A percentile compares a stretch with the other conserved stretches of the same genome.
phyloP scores from a whole-genome alignment of 1,140 invertebrate species.

The Drosophila arawakana region DNA sequence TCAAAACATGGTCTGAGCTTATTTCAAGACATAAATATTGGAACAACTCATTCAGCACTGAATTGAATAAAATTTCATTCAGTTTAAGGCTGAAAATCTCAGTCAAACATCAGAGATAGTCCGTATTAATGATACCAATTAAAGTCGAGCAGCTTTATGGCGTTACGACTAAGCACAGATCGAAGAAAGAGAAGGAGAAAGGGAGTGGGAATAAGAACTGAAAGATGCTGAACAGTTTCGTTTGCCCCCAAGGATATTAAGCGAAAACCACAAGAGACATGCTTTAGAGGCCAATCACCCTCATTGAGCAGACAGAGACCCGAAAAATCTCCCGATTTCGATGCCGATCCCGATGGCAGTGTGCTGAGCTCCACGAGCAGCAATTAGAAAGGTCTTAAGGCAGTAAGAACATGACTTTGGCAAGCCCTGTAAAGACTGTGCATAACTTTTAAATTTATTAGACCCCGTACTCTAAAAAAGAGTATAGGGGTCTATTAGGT shows the following conservation, averaged over 20 bases:
- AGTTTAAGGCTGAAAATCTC: not conserved
- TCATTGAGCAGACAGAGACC: constrained; percentile 17
- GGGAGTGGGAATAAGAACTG: not conserved
- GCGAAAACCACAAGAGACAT: constrained; percentile 45
- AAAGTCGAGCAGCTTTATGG: constrained; percentile 57
- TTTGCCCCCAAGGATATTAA: constrained; percentile 69
- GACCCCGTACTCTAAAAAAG: too few species aligned
- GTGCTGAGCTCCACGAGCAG: constrained; percentile 8
- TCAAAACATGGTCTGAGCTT: not conserved
- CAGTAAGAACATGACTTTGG: not conserved
- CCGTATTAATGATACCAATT: constrained; percentile 63
- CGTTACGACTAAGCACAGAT: constrained; percentile 28
- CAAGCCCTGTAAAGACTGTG: too few species aligned
- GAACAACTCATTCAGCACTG: not conserved
- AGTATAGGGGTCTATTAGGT: too few species aligned
- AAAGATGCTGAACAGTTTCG: constrained; percentile 48
- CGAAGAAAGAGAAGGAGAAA: constrained; percentile 4
- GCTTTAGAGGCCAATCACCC: constrained; percentile 69
- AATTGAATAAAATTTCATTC: not conserved
- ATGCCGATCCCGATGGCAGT: constrained; percentile 13
- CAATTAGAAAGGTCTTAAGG: not conserved
- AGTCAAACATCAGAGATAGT: constrained; percentile 10
- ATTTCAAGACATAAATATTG: not conserved
- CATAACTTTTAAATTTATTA: too few species aligned
- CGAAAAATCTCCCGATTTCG: constrained; percentile 8